Evolutionary conservation across 2,888 invertebrate species (phyloP), one percentile per base, ranked within the genome.

Genomic region (Plutella xylostella): DNA sequence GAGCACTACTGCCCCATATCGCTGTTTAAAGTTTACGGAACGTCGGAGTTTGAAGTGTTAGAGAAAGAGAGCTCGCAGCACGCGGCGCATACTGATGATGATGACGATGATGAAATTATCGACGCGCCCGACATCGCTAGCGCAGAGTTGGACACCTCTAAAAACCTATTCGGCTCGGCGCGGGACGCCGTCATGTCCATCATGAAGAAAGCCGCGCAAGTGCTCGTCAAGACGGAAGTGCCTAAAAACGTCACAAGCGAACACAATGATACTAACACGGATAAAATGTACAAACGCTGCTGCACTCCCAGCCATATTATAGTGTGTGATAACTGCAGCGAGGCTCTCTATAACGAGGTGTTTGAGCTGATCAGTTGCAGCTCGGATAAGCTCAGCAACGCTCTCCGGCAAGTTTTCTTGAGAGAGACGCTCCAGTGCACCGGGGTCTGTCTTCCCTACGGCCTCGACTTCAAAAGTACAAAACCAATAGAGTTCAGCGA

Each of bases 1-100:
- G 98, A 99, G 72, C 98, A 99, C 70, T 99, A 93, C 70, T 99
- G 99, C 68, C 98, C 99, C 0, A 87, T 99, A 51, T 97, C 97
- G n/a, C 85, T 97, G 42, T 94, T 99, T 70, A 90, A 94, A 49
- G 94, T 96, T 1, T 97, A 93, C 65, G 98, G 97, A 15, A 95
- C 94, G 2, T 96, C 95, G 12, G 97, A 97, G 65, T 94, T 93
- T 65, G 94, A 95, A 69, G 94, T 94, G 1, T 75, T 94, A 40
- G 93, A 93, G 65, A 93, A 92, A 43, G 94, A 93, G 65, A 91
- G 90, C 56, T 88, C 90, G 14, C 86, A 86, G 45, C 89, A 88
- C 53, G 85, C 86, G n/a, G 75, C 85, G 35, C 84, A 86, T 46
- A 87, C 86, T 30, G 89, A 90, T 42, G 86, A 90, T 22, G 90